These are phyloP conservation scores for Ammodytes marinus DNA, from an alignment of 2,113 vertebrate genomes.

Conservation along the genomic window DNA sequence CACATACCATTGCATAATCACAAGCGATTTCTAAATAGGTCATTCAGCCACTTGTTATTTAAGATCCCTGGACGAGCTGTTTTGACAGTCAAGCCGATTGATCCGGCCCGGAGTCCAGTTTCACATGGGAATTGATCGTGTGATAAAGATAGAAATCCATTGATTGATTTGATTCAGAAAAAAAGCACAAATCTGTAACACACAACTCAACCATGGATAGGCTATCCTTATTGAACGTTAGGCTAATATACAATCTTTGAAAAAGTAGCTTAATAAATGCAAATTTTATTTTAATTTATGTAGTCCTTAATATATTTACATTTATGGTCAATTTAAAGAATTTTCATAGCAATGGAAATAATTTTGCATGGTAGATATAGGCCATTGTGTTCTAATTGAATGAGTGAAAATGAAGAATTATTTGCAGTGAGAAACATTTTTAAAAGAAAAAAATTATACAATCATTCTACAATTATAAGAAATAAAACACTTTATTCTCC, in stretches of 20 bases:
- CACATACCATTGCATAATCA: constrained; percentile 75
- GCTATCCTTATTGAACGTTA: background rate
- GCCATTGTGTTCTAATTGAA: too few species aligned
- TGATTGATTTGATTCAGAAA: constrained; percentile 46
- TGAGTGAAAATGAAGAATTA: background rate
- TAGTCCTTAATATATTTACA: background rate
- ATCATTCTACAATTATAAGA: too few species aligned
- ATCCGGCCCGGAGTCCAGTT: constrained; percentile 64
- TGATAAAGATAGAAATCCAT: constrained; percentile 60
- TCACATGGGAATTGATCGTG: constrained; percentile 66
- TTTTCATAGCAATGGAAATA: background rate
- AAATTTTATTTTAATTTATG: background rate
- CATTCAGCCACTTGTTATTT: constrained; percentile 75
- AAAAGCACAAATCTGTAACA: background rate
- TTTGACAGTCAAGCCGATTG: constrained; percentile 70
- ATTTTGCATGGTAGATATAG: too few species aligned
- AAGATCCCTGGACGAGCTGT: constrained; percentile 68
- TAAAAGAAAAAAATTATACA: too few species aligned
- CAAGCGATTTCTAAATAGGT: constrained; percentile 68
- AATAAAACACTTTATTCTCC: background rate
- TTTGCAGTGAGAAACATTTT: too few species aligned
- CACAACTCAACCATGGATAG: fast-evolving
- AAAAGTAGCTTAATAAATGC: background rate
- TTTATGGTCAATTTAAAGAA: background rate
- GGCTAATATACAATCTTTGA: background rate